Base-by-base conservation (phyloP, 2,113 vertebrate genomes). In the Labeo rohita region DNA sequence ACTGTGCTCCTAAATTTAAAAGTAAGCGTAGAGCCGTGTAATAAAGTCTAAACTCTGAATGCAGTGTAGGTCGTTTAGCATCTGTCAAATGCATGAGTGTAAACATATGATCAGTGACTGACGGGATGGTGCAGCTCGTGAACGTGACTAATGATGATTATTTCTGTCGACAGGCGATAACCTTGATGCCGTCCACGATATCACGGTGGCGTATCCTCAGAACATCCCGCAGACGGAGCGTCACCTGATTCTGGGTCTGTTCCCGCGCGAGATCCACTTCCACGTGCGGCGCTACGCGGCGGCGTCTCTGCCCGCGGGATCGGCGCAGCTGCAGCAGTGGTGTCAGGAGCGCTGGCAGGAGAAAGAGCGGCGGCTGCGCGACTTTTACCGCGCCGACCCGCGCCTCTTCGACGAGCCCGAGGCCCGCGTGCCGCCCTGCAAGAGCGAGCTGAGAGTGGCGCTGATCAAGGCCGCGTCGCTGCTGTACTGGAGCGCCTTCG, bases 231-330 rank as follows among this genome's bases (percentile, higher is more conserved):
- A 99, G 89, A 98, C 97, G 0, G 98, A 99, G 93, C 96, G 95
- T 83, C 96, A 99, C 90, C 96, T 99, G 39, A 87, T 99, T 70
- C 90, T 92, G 0, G 98, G 98, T 0, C 93, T 95, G 82, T 99
- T 99, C 87, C 98, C 98, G 0, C 94, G 93, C 0, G 97, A 99
- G 92, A 99, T 99, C 89, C 97, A 99, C 93, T 99, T 99, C 91
- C 97, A 99, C 0, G 93, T 99, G 84, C 95, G 72, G 59, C 95
- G 98, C 15, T 96, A 97, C 59, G 93, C 97, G 0, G 92, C 95
- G 15, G 89, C 94, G 5, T 84, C 92, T 0, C 95, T 99, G 54
- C 98, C 98, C 11, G 0, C 82, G 0, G 92, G 95, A 0, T 88
- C 92, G 72, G 93, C 95, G 11, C 96, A 94, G 28, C 95, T 99